Percentiles rank a stretch among this genome's conserved stretches.
phyloP scores from a whole-genome alignment of 2,888 invertebrate genomes.

The Gonocerus acuteangulatus region DNA sequence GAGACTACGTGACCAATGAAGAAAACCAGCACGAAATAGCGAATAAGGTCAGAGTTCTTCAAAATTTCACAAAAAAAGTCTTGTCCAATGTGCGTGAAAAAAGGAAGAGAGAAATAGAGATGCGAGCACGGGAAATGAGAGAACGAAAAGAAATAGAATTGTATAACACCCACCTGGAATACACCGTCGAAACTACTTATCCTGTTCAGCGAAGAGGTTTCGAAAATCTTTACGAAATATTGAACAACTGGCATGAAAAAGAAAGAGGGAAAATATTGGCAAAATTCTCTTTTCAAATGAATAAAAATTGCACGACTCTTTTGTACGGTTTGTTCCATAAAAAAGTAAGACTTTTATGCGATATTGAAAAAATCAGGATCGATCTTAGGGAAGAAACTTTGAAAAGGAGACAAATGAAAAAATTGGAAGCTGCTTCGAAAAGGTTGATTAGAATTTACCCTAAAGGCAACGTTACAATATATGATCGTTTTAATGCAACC shows the following conservation, averaged over 20 bases:
- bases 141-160: neutral
- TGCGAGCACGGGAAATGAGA: neutral
- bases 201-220: slow-evolving; percentile 66
- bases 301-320: slow-evolving; percentile 53
- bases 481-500: slow-evolving; percentile 76
- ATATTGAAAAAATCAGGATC: slow-evolving; percentile 60
- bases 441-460: slow-evolving; percentile 70
- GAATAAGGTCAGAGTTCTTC: no score
- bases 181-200: slow-evolving; percentile 47
- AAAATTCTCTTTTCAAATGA: neutral
- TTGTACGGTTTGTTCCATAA: slow-evolving; percentile 62
- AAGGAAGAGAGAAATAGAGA: neutral
- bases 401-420: slow-evolving; percentile 39
- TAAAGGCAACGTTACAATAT: slow-evolving; percentile 60
- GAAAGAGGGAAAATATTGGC: slow-evolving; percentile 48
- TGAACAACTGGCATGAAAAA: slow-evolving; percentile 59
- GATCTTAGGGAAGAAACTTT: slow-evolving; percentile 46
- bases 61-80: no score
- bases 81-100: slow-evolving; percentile 47
- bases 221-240: slow-evolving; percentile 61
- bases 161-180: neutral
- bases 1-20: no score
- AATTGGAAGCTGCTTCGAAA: slow-evolving; percentile 60
- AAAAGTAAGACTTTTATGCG: slow-evolving; percentile 60
- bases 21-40: no score